These are phyloP conservation scores for Jaculus jaculus DNA, from an alignment of 2,113 vertebrate species.

Conservation along the genomic window DNA sequence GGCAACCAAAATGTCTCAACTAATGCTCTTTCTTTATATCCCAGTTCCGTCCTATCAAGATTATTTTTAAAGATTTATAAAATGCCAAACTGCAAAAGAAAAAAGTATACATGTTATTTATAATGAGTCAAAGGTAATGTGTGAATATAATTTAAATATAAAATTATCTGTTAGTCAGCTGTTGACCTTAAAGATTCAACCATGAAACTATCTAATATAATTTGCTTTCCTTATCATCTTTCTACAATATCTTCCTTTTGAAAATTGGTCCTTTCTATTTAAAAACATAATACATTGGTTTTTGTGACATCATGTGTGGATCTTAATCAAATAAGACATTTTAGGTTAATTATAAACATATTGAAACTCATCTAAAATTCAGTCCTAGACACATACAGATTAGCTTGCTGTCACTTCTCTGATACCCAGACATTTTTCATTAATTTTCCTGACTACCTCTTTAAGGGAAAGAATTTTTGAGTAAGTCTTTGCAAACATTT, in stretches of 20 bases:
- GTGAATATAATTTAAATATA: conserved; percentile 52
- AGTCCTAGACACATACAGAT: background rate
- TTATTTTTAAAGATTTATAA: conserved; percentile 49
- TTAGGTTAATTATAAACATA: conserved; percentile 41
- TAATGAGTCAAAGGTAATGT: conserved; percentile 38
- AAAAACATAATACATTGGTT: conserved; percentile 36
- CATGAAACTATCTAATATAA: conserved; percentile 10
- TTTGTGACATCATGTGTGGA: background rate
- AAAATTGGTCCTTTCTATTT: conserved; percentile 2
- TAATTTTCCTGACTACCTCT: conserved; percentile 77
- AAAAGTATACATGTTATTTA: conserved; percentile 16
- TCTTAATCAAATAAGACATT: conserved; percentile 38
- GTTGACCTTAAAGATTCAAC: background rate
- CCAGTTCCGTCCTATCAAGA: background rate
- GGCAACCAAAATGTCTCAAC: background rate
- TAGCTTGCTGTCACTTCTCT: background rate
- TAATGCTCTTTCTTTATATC: background rate
- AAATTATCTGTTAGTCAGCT: conserved; percentile 48
- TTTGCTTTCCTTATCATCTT: conserved; percentile 7
- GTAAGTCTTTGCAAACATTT: conserved; percentile 72
- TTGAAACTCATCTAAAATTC: background rate
- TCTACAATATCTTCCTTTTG: background rate
- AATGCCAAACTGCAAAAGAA: conserved; percentile 48
- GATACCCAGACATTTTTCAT: conserved; percentile 31
- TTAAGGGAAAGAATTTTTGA: conserved; percentile 76